Evolutionary conservation across 1,140 invertebrate genomes (phyloP).

Genomic region (Lethrus apterus): DNA sequence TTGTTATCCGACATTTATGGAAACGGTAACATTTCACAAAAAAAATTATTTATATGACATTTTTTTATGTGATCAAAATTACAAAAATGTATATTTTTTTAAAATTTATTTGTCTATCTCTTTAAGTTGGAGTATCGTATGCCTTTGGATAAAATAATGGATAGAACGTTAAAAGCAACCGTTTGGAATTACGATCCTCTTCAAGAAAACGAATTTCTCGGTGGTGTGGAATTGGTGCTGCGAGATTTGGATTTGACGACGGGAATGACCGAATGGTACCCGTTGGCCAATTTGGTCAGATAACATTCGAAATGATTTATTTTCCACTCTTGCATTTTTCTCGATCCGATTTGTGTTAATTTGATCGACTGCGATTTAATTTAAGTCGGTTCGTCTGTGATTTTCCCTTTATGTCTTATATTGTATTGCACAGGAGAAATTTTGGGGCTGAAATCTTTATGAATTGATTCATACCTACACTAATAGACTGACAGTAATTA

Average conservation of each 20-base stretch:
- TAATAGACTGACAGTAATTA: no score
- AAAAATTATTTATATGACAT: no score
- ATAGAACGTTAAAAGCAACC: conserved; percentile 76
- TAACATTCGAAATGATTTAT: conserved; percentile 17
- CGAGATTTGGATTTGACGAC: conserved; percentile 61
- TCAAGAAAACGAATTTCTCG: conserved; percentile 93
- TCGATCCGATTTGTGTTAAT: no score
- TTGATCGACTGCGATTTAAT: not conserved
- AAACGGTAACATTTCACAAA: conserved; percentile 81
- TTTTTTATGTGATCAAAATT: no score
- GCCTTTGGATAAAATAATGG: conserved; percentile 70
- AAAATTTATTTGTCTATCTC: conserved; percentile 10
- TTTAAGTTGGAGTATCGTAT: conserved; percentile 80
- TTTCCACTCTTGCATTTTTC: no score
- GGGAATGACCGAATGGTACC: conserved; percentile 75
- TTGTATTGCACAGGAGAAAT: not conserved
- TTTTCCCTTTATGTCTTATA: not conserved
- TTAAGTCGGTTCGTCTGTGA: not conserved
- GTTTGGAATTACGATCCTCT: conserved; percentile 92
- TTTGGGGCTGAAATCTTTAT: no score
- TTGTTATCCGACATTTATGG: conserved; percentile 95
- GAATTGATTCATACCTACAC: no score
- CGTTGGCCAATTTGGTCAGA: conserved; percentile 52
- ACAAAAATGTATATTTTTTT: not conserved
- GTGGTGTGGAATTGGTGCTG: conserved; percentile 75